Conservation (phyloP, 2,113 vertebrate species). For the Amphilophus citrinellus region DNA sequence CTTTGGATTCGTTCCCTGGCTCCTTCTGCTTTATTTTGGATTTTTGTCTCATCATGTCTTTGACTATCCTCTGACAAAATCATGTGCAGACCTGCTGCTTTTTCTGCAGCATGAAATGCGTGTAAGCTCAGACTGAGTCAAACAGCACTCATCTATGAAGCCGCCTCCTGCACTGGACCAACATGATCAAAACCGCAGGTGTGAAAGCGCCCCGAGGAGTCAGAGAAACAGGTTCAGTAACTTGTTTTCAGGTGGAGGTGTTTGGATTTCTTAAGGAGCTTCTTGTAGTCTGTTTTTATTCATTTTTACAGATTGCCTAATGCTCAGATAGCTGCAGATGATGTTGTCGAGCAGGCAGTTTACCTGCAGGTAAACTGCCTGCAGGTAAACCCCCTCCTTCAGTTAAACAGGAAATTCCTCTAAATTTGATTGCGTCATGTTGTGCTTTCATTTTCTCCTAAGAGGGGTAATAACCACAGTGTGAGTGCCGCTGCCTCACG, state of each 20-base stretch:
- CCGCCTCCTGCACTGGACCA: neutral
- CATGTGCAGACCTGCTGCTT: neutral
- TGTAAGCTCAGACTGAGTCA: neutral
- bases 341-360: neutral
- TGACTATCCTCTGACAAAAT: neutral
- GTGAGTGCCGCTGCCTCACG: accelerated
- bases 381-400: neutral
- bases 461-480: neutral
- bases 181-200: neutral
- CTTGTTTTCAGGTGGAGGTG: neutral
- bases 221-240: neutral
- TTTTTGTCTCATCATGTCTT: neutral
- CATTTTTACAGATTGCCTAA: neutral
- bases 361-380: neutral
- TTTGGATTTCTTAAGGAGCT: neutral
- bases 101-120: neutral
- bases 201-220: neutral
- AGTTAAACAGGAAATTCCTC: slow-evolving; percentile 14
- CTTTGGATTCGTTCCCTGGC: neutral
- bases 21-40: neutral
- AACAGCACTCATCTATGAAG: accelerated
- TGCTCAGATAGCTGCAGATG: neutral
- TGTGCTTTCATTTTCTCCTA: slow-evolving; percentile 50
- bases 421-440: neutral
- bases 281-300: neutral